A percentile compares a stretch with the other conserved stretches of the same genome.
Evolutionary conservation across 2,888 invertebrate species (phyloP).

Genomic region (Acanthosepion esculentum): DNA sequence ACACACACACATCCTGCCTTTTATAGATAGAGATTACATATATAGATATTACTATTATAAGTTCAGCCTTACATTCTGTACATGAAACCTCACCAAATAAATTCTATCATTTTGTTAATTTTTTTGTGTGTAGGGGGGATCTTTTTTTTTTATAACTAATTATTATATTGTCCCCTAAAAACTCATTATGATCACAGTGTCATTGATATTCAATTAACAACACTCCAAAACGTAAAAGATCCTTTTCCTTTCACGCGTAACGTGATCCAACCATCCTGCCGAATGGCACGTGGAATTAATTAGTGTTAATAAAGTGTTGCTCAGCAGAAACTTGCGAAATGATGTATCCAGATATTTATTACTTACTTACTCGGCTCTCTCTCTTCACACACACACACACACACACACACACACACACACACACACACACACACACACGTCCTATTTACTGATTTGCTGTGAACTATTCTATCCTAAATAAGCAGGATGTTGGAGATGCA

Average conservation of each 20-base stretch:
- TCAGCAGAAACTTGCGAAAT: background rate
- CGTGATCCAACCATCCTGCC: background rate
- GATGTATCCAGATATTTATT: background rate
- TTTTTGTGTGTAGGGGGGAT: no score
- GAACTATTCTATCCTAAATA: background rate
- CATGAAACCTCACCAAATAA: background rate
- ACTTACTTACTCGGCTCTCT: no score
- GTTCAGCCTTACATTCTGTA: background rate
- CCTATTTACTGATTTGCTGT: background rate
- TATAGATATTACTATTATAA: background rate
- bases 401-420: no score
- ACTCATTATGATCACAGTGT: background rate
- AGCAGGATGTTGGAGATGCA: background rate
- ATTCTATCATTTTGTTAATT: background rate
- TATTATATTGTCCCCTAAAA: background rate
- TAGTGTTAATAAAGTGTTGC: background rate
- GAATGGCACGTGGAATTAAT: constrained; percentile 21
- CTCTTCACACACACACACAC: no score
- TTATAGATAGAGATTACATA: no score
- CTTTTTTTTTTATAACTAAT: background rate
- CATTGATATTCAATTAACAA: background rate
- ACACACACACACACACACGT: no score
- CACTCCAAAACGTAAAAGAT: background rate
- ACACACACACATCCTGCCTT: no score
- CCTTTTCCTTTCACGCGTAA: background rate